A percentile compares a stretch with the other conserved stretches of the same genome.
Evolutionary conservation across 2,888 invertebrate genomes (phyloP).

Genomic region (Napeogenes sylphis): DNA sequence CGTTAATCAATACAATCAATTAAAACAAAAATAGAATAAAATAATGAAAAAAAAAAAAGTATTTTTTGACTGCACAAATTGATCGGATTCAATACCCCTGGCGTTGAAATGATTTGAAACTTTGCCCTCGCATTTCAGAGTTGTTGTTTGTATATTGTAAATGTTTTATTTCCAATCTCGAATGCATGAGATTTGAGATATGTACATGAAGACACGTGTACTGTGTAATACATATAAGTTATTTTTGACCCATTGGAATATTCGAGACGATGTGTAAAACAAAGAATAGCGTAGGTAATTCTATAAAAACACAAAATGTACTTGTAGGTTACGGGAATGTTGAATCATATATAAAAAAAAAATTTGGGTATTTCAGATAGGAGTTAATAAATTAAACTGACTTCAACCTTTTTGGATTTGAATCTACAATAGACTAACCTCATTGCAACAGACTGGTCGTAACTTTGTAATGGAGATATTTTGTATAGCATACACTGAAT

Average conservation of each 20-base stretch:
- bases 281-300: conserved; percentile 71
- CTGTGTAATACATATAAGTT: conserved; percentile 53
- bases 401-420: conserved; percentile 76
- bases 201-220: conserved; percentile 36
- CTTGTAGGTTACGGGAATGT: conserved; percentile 75
- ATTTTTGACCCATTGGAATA: conserved; percentile 67
- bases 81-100: conserved; percentile 49
- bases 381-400: conserved; percentile 68
- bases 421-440: conserved; percentile 75
- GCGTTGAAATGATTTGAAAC: conserved; percentile 47
- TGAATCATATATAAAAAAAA: conserved; percentile 66
- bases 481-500: conserved; percentile 75
- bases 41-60: conserved; percentile 38
- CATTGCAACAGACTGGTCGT: conserved; percentile 75
- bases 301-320: conserved; percentile 73
- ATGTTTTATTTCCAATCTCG: conserved; percentile 48
- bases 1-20: conserved; percentile 46
- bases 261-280: conserved; percentile 67
- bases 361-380: conserved; percentile 70
- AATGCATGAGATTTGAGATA: conserved; percentile 48
- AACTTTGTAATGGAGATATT: conserved; percentile 73
- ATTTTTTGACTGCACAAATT: conserved; percentile 62
- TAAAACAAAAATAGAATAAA: conserved; percentile 26
- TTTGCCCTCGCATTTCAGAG: conserved; percentile 70
- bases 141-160: conserved; percentile 60